Conservation (phyloP, 2,888 invertebrate species). For the Drosophila nr. medialis region DNA sequence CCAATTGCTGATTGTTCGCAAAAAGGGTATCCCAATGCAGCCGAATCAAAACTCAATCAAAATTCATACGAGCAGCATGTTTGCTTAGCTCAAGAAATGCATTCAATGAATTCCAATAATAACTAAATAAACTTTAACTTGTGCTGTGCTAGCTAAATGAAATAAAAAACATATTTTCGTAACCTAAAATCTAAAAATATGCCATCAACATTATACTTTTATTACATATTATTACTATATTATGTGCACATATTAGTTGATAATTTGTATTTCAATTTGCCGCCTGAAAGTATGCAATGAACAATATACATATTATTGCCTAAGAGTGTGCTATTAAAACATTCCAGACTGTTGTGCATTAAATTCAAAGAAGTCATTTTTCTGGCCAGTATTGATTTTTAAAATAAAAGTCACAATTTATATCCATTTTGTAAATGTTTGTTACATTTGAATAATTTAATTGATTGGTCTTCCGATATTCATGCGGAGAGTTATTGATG, state of each 20-base stretch:
- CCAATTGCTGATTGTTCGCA: conserved; percentile 32
- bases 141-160: not conserved
- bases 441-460: not conserved
- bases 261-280: not conserved
- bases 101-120: not conserved
- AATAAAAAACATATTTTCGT: not conserved
- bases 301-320: fast-evolving
- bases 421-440: not conserved
- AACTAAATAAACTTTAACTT: not conserved
- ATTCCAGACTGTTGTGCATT: not conserved
- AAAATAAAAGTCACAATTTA: not conserved
- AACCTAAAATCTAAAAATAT: not conserved
- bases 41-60: conserved; percentile 12
- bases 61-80: not conserved
- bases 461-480: not conserved
- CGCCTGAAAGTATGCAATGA: conserved; percentile 14
- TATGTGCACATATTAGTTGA: not conserved
- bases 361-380: not conserved
- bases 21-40: conserved; percentile 46
- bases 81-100: not conserved
- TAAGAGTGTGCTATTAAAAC: not conserved
- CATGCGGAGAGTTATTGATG: not conserved
- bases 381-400: not conserved
- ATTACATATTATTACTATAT: not conserved
- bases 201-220: not conserved